Conservation (phyloP, 2,888 invertebrate genomes). For the Desoria tigrina region DNA sequence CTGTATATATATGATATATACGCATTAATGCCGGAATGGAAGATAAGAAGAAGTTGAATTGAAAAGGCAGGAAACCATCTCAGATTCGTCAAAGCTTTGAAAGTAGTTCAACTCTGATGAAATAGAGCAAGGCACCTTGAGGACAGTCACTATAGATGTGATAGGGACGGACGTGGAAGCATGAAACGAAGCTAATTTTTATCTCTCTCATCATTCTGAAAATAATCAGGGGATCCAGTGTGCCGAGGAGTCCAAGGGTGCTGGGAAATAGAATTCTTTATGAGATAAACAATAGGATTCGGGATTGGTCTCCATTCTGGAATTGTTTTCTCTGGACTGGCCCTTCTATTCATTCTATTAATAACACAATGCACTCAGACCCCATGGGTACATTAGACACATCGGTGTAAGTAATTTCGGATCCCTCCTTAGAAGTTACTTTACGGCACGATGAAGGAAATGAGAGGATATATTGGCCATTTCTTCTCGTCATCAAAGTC, state of each 20-base stretch:
- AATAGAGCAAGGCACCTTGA: no score
- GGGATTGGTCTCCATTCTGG: neutral
- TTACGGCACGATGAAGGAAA: conserved; percentile 7
- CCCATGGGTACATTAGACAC: conserved; percentile 25
- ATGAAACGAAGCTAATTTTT: conserved; percentile 35
- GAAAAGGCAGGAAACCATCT: neutral
- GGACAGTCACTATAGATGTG: neutral
- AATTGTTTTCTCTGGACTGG: neutral
- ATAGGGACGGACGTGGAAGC: neutral
- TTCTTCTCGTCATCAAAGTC: neutral
- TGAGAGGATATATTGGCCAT: conserved; percentile 20
- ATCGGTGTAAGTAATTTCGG: conserved; percentile 20
- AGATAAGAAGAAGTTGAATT: neutral
- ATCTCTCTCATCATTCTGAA: conserved; percentile 19
- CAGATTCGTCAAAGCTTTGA: no score
- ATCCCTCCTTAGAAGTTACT: conserved; percentile 12
- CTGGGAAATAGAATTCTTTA: conserved; percentile 43
- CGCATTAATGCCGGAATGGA: no score
- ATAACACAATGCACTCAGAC: conserved; percentile 2
- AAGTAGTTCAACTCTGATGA: no score
- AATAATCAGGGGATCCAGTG: conserved; percentile 5
- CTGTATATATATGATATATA: no score
- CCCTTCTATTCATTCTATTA: neutral
- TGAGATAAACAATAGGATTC: conserved; percentile 37
- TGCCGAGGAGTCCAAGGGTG: conserved; percentile 36